Percentiles rank a stretch among this genome's conserved stretches.
phyloP scores from a whole-genome alignment of 2,113 vertebrate genomes.

The Chunga burmeisteri region DNA sequence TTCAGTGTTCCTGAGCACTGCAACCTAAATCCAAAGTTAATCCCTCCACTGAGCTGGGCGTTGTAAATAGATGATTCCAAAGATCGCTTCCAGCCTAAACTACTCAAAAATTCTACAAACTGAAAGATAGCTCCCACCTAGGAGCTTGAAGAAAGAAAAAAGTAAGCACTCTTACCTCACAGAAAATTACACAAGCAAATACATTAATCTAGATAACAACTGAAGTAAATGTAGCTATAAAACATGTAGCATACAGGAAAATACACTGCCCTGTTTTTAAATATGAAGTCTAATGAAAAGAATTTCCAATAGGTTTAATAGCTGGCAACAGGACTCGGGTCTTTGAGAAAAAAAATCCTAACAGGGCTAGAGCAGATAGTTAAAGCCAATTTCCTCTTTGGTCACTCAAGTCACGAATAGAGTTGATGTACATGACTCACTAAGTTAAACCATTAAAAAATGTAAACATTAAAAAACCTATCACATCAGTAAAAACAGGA shows the following conservation, averaged over 20 bases:
- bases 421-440: not conserved
- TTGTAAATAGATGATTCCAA: not conserved
- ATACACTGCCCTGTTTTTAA: not conserved
- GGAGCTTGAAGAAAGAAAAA: not conserved
- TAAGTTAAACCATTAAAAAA: not conserved
- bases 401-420: not conserved
- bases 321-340: not conserved
- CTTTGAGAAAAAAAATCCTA: not conserved
- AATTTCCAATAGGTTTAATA: not conserved
- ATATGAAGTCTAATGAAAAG: not conserved
- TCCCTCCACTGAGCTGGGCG: not conserved
- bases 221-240: not conserved
- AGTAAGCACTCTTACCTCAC: not conserved
- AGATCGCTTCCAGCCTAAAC: not conserved
- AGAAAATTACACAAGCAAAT: not conserved
- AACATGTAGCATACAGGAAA: not conserved
- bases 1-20: not conserved
- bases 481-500: not conserved
- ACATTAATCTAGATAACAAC: not conserved
- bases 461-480: not conserved
- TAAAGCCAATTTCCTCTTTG: not conserved
- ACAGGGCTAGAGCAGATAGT: not conserved
- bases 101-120: not conserved
- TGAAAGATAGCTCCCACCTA: rapidly evolving
- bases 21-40: not conserved